These are phyloP conservation scores for Meta bourneti DNA, from an alignment of 2,888 invertebrate species.

Conservation along the genomic window DNA sequence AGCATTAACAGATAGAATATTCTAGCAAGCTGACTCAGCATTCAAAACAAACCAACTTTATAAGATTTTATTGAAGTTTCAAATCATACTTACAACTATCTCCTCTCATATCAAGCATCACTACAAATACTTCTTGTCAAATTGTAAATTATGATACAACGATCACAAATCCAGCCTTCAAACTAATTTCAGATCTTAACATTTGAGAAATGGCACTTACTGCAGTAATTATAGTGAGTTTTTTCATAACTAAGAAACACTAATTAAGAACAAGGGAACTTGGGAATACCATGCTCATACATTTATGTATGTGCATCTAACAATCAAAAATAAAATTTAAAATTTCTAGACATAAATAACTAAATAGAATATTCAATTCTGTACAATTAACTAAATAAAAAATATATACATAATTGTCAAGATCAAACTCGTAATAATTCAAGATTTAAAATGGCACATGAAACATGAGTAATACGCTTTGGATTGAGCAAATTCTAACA, in stretches of 20 bases:
- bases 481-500: no score
- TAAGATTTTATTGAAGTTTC: neutral
- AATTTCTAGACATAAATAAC: constrained; percentile 29
- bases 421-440: neutral
- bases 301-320: neutral
- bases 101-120: neutral
- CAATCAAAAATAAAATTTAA: constrained; percentile 14
- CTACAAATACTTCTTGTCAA: neutral
- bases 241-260: neutral
- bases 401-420: constrained; percentile 25
- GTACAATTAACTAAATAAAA: constrained; percentile 55
- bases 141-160: neutral
- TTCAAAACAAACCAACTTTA: neutral
- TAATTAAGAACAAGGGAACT: neutral
- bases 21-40: neutral
- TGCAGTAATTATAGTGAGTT: neutral
- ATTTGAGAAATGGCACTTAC: neutral
- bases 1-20: no score
- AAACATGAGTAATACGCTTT: neutral
- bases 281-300: neutral
- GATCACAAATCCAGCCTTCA: neutral
- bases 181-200: neutral
- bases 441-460: constrained; percentile 28
- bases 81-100: neutral
- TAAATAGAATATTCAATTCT: constrained; percentile 54